Evolutionary conservation across 1,140 invertebrate genomes (phyloP), one percentile per base, ranked within the genome.

Genomic region (Schlechtendalia chinensis): DNA sequence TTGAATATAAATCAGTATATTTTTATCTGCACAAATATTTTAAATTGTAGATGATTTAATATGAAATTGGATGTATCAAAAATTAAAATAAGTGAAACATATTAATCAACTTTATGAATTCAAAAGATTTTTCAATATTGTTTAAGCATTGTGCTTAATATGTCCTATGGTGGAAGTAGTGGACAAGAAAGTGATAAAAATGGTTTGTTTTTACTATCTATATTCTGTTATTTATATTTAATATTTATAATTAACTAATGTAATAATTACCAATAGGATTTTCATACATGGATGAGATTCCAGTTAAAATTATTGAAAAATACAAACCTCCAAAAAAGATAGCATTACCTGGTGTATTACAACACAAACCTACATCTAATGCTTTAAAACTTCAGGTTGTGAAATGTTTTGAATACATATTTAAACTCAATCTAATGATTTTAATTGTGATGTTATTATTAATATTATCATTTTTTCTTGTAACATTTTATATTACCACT

Each of bases 271-370:
- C 4, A 5, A 24, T n/a, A 79, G 80, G 56, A 19, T 81, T 81
- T 53, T 80, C 74, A 22, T 80, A 71, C 22, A 81, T 81, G 65
- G 77, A 82, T 4, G 56, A 58, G 0, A 61, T 82, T 82, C 90
- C 93, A 81, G 93, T 96, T 61, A 94, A 94, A 88, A 94, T 96
- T 85, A 91, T 92, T 65, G 93, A 94, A 86, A 91, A 91, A 82
- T 94, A 93, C 83, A 93, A 93, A 86, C 91, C 92, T 81, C 93
- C 93, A 22, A 89, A 90, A 80, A 89, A 89, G 86, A 90, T 93
- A 69, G 89, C 90, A 82, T 47, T 79, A 50, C 74, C 74, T 27
- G 85, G 74, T 61, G 58, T 79, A 1, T 45, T 79, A 59, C 58
- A 61, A 19, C 74, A 79, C 22, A 79, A 79, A 50, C 74, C 74